Base-by-base conservation (phyloP, 2,888 invertebrate genomes). In the Anoplius nigerrimus region DNA sequence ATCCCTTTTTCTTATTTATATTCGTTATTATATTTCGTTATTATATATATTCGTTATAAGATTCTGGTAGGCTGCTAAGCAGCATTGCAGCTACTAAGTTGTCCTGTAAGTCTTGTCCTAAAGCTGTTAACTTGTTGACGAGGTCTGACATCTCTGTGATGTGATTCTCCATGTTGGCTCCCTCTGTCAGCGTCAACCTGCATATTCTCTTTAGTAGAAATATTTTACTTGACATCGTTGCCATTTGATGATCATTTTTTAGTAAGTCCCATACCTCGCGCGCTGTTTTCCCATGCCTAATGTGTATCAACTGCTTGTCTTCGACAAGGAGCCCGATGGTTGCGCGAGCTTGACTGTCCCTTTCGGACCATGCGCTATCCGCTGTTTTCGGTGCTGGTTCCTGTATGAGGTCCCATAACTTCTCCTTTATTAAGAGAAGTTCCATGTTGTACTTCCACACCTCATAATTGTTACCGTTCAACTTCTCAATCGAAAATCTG, bases 11-110 rank as follows among this genome's bases (percentile, higher is more conserved):
- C n/a, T n/a, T n/a, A n/a, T n/a, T n/a, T n/a, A n/a, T n/a, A n/a
- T n/a, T n/a, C n/a, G n/a, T n/a, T n/a, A n/a, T n/a, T n/a, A n/a
- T n/a, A n/a, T n/a, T n/a, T n/a, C n/a, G n/a, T n/a, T n/a, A n/a
- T n/a, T n/a, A n/a, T n/a, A n/a, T n/a, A n/a, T n/a, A n/a, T n/a
- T n/a, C n/a, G n/a, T n/a, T n/a, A 53, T 81, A 83, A 5, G 79
- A 67, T 15, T 81, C 79, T 8, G 80, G 80, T 6, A 79, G 22
- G 59, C 80, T 82, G 11, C 75, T 66, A 4, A 81, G 59, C 15
- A 81, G 34, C 69, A 79, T 76, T n/a, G 76, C 72, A 0, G 74
- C 73, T 6, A 78, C 15, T 3, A 75, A 51, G 46, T 74, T 61
- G 24, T 80, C 79, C 22, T 55, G 69, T 13, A 79, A 53, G 24